Evolutionary conservation across 2,888 invertebrate species (phyloP).

Genomic region (Diachrysia chrysitis): DNA sequence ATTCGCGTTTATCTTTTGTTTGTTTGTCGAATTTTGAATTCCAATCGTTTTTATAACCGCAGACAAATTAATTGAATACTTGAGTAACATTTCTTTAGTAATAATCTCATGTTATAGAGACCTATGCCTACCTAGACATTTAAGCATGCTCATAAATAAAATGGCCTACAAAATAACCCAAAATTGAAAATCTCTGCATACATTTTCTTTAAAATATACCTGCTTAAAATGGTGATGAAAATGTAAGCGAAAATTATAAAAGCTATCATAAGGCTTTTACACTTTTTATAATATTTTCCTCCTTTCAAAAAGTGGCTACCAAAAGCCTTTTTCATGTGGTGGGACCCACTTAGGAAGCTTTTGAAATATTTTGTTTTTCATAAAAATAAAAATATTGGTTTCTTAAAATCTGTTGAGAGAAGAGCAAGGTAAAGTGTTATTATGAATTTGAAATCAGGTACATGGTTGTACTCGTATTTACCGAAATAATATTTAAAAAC

Average conservation of each 20-base stretch:
- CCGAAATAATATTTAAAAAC: too few relatives aligned
- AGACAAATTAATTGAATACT: too few relatives aligned
- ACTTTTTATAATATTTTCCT: not conserved
- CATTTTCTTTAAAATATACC: too few relatives aligned
- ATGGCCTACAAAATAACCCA: too few relatives aligned
- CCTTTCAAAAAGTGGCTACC: not conserved
- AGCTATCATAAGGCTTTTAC: not conserved
- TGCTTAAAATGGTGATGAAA: not conserved
- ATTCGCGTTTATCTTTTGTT: too few relatives aligned
- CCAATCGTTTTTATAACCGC: too few relatives aligned
- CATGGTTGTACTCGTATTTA: not conserved
- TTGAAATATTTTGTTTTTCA: not conserved
- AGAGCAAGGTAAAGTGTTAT: not conserved
- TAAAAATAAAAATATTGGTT: constrained; percentile 4
- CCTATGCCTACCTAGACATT: too few relatives aligned
- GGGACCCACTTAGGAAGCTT: not conserved
- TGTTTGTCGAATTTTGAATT: too few relatives aligned
- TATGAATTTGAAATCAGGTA: not conserved
- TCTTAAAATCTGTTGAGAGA: not conserved
- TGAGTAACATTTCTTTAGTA: too few relatives aligned
- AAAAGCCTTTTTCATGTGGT: not conserved
- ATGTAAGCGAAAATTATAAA: not conserved
- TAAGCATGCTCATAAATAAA: too few relatives aligned
- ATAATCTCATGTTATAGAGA: too few relatives aligned
- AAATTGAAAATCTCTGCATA: too few relatives aligned